phyloP scores from a whole-genome alignment of 2,113 vertebrate genomes.

The Butorides virescens region DNA sequence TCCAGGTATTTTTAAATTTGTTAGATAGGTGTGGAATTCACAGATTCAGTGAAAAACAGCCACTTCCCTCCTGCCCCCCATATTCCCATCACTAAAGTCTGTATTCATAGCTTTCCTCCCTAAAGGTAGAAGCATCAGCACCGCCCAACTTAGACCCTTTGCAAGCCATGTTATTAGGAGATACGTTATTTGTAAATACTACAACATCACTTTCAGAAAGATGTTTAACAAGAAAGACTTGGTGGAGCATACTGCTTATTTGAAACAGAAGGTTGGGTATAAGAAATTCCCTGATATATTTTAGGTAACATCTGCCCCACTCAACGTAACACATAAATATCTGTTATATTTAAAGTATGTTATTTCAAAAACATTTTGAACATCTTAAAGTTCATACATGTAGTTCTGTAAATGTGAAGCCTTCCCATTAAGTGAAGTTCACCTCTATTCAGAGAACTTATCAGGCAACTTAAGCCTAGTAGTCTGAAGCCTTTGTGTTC shows the following conservation, averaged over 20 bases:
- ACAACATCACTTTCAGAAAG: neutral
- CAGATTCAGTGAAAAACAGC: neutral
- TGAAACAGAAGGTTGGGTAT: neutral
- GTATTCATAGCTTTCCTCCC: neutral
- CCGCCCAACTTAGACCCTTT: neutral
- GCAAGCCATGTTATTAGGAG: neutral
- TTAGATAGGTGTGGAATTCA: neutral
- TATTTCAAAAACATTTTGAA: neutral
- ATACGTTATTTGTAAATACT: neutral
- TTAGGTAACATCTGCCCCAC: neutral
- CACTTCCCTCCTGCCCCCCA: neutral
- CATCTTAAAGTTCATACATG: neutral
- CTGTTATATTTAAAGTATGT: neutral
- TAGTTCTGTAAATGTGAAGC: neutral
- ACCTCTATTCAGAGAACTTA: neutral
- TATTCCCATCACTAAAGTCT: neutral
- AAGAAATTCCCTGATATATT: neutral
- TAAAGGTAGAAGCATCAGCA: neutral
- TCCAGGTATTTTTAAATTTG: neutral
- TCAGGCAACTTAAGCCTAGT: neutral
- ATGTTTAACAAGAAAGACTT: neutral
- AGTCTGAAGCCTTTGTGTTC: neutral
- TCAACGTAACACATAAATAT: neutral
- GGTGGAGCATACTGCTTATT: neutral
- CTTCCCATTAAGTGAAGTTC: neutral